Evolutionary conservation across 2,888 invertebrate species (phyloP).

Genomic region (Phyto melanocephala): DNA sequence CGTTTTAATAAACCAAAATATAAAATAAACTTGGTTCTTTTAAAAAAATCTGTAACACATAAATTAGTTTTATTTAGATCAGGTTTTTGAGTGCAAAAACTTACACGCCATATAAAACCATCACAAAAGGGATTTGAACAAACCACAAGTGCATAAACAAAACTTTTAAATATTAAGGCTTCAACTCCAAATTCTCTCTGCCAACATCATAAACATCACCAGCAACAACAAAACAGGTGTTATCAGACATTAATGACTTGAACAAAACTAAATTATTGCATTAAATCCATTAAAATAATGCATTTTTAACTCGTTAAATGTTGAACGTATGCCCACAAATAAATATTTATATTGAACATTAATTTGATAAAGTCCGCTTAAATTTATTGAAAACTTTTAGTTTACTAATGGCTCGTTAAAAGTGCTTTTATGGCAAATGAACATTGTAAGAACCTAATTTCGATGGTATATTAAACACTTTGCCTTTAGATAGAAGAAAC

Average conservation of each 20-base stretch:
- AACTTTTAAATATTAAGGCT: neutral
- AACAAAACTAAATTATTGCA: conserved; percentile 67
- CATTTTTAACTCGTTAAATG: conserved; percentile 66
- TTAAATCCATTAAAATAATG: conserved; percentile 69
- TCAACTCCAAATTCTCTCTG: neutral
- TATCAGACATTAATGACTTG: conserved; percentile 57
- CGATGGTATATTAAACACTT: conserved; percentile 26
- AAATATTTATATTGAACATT: conserved; percentile 52
- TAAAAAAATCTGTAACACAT: conserved; percentile 45
- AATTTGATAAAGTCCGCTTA: conserved; percentile 38
- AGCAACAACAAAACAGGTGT: conserved; percentile 48
- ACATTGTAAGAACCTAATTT: conserved; percentile 5
- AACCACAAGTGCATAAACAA: conserved; percentile 3
- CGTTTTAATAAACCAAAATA: neutral
- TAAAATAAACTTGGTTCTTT: neutral
- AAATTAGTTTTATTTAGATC: conserved; percentile 40
- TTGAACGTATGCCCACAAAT: neutral
- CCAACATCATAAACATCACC: neutral
- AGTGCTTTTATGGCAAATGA: conserved; percentile 37
- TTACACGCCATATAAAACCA: conserved; percentile 47
- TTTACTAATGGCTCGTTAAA: conserved; percentile 49
- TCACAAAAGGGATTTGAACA: conserved; percentile 1
- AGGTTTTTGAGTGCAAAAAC: conserved; percentile 44
- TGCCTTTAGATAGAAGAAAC: conserved; percentile 1
- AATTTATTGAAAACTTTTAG: conserved; percentile 30